Evolutionary conservation across 2,113 vertebrate genomes (phyloP), one percentile per base, ranked within the genome.

Genomic region (Dipodomys ordii): DNA sequence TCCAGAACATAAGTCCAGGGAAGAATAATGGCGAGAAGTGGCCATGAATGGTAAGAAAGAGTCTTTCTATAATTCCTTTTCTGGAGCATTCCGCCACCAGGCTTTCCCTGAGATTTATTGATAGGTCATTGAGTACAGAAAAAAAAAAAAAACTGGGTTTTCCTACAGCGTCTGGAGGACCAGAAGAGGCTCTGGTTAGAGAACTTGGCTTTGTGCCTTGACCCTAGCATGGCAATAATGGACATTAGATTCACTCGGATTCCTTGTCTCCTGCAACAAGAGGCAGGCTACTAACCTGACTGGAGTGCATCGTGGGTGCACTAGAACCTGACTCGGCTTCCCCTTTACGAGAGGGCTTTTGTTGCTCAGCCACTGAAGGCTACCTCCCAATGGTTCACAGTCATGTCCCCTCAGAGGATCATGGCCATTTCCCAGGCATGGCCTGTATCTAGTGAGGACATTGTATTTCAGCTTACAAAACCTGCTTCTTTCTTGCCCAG

Each of bases 271-370:
- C 84, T 92, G 23, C 19, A 15, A 7, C 16, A 57, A 25, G 39
- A 15, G 4, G 7, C 3, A 23, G 6, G 27, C 46, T 39, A 20
- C 15, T 25, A 20, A 46, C 4, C 18, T 49, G 30, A 89, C 0
- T 18, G 57, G 6, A n/a, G 60, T 68, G 7, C 3, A 0, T 13
- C 4, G n/a, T 3, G 18, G 78, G 19, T 64, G 44, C 78, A 79
- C n/a, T 6, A 18, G 44, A 9, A 28, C 10, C 6, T 0, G 0
- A 28, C 2, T 2, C 9, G 46, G 4, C 0, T 72, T 3, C n/a
- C 67, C 23, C 2, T 72, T 68, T 83, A n/a, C 69, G 44, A 35
- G 39, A 27, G 7, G 46, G 22, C 16, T 11, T 3, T 62, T 53
- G n/a, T 7, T 20, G n/a, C 27, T 30, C 28, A 13, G 7, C 28